Conservation (phyloP, 2,888 invertebrate genomes). For the Dasypogon diadema region DNA sequence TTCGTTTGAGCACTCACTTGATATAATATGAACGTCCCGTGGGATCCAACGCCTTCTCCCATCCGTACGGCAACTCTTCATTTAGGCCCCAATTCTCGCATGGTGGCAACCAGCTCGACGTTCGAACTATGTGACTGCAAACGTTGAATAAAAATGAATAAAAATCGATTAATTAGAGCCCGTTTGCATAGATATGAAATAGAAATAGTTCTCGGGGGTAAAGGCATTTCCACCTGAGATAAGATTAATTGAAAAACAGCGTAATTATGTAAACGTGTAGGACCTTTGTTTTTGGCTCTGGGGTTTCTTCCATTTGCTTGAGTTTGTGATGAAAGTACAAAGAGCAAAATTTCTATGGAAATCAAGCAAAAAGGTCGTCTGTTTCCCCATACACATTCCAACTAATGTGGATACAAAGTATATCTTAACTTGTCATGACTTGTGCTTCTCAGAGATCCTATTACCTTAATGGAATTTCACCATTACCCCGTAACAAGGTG, state of each 20-base stretch:
- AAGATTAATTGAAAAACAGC: slow-evolving; percentile 8
- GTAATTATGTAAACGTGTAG: neutral
- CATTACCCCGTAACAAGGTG: neutral
- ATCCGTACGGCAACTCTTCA: slow-evolving; percentile 86
- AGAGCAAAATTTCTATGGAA: neutral
- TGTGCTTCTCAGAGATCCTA: slow-evolving; percentile 18
- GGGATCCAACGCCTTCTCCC: slow-evolving; percentile 89
- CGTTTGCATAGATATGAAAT: neutral
- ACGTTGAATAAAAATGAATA: slow-evolving; percentile 25
- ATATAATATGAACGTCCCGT: slow-evolving; percentile 83
- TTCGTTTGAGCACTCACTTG: slow-evolving; percentile 73
- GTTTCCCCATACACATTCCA: too few species aligned
- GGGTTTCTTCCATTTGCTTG: neutral
- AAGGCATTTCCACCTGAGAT: neutral
- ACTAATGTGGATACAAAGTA: neutral
- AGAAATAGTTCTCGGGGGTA: neutral
- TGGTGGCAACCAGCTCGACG: slow-evolving; percentile 90
- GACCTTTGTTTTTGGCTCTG: slow-evolving; percentile 4
- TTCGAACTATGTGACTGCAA: slow-evolving; percentile 84
- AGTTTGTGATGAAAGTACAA: too few species aligned
- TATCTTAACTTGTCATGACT: slow-evolving; percentile 27
- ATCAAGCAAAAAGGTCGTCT: too few species aligned
- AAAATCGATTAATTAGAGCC: slow-evolving; percentile 38
- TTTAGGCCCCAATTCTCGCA: slow-evolving; percentile 81
- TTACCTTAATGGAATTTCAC: slow-evolving; percentile 44